A percentile compares a stretch with the other conserved stretches of the same genome.
Conservation (phyloP, 2,113 vertebrate species). For the Ailurus styani region DNA sequence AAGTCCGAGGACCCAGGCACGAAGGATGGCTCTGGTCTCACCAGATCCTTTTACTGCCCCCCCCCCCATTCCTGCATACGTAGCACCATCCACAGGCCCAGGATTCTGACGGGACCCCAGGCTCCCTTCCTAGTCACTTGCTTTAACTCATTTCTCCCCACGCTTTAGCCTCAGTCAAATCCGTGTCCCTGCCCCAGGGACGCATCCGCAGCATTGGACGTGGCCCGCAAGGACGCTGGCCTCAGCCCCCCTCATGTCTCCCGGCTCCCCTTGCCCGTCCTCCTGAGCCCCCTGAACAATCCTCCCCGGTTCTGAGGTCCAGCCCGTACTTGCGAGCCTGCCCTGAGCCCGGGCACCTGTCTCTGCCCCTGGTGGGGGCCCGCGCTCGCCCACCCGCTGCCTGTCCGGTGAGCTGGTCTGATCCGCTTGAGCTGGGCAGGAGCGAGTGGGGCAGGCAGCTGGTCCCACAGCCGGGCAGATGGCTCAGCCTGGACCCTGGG, state of each 20-base stretch:
- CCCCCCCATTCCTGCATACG: too few species aligned
- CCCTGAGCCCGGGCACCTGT: neutral
- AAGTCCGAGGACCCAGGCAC: too few species aligned
- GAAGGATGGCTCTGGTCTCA: too few species aligned
- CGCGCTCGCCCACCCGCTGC: rapidly evolving
- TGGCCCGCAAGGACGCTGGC: neutral
- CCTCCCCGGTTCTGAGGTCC: too few species aligned
- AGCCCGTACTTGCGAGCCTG: neutral
- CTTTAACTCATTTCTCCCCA: neutral
- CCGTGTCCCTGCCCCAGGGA: neutral
- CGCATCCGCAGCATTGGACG: rapidly evolving
- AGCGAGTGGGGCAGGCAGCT: neutral
- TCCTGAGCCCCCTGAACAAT: neutral
- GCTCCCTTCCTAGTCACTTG: too few species aligned
- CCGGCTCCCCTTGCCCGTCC: neutral
- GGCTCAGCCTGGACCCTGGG: neutral
- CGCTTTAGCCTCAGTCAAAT: rapidly evolving
- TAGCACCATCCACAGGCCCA: too few species aligned
- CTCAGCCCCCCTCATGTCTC: neutral
- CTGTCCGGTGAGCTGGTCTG: too few species aligned
- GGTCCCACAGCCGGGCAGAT: neutral
- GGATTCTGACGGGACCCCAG: too few species aligned
- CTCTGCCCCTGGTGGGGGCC: too few species aligned
- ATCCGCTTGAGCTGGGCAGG: neutral
- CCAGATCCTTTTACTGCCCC: too few species aligned